Evolutionary conservation across 2,888 invertebrate species (phyloP).

Genomic region (Amphipoea lucens): DNA sequence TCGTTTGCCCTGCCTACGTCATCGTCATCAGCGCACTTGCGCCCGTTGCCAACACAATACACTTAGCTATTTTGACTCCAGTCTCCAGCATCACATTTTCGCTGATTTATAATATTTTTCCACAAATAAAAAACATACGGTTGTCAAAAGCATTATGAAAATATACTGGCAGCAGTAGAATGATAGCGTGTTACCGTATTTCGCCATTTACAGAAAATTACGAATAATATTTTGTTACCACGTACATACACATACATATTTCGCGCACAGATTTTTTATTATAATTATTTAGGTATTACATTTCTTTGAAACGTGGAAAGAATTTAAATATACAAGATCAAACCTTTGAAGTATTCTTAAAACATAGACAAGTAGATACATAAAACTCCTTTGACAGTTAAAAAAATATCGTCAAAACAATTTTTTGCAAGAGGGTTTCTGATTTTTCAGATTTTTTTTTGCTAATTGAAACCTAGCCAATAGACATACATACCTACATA

Average conservation of each 20-base stretch:
- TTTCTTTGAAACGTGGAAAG: constrained; percentile 15
- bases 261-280: constrained; percentile 5
- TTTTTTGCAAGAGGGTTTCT: background rate
- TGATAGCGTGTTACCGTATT: constrained; percentile 29
- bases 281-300: constrained; percentile 38
- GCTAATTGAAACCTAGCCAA: constrained; percentile 25
- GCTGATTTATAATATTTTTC: constrained; percentile 23
- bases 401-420: background rate
- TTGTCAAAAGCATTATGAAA: constrained; percentile 47
- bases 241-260: constrained; percentile 2
- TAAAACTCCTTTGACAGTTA: background rate
- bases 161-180: constrained; percentile 27
- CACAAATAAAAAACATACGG: constrained; percentile 22
- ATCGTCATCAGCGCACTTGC: no score
- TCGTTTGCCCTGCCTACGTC: background rate
- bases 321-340: constrained; percentile 23
- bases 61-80: constrained; percentile 3
- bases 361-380: constrained; percentile 2
- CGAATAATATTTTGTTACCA: constrained; percentile 40
- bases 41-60: constrained; percentile 2
- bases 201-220: constrained; percentile 47
- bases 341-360: constrained; percentile 18
- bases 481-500: background rate
- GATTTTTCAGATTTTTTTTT: constrained; percentile 1
- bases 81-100: constrained; percentile 6